Percentiles rank a stretch among this genome's conserved stretches.
phyloP scores from a whole-genome alignment of 92 coral and sea anemone species.

The Porites rus region DNA sequence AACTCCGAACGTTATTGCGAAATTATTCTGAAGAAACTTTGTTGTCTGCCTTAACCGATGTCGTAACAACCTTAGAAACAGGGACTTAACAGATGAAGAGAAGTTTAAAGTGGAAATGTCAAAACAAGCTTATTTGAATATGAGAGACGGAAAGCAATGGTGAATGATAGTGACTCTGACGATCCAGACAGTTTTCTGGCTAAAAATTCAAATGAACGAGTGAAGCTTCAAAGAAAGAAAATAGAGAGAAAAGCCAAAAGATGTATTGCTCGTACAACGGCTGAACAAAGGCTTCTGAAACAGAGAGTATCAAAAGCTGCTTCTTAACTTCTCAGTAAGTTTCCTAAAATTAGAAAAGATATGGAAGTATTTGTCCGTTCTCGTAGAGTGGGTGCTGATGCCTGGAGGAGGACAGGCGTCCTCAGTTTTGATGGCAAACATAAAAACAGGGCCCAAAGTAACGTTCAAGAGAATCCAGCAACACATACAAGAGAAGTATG shows the following conservation, averaged over 20 bases:
- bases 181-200: constrained; percentile 5
- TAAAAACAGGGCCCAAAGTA: constrained; percentile 33
- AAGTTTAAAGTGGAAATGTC: background rate
- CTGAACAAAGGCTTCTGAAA: constrained; percentile 43
- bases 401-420: constrained; percentile 38
- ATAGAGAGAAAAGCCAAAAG: constrained; percentile 15
- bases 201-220: constrained; percentile 15
- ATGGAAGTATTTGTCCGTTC: background rate
- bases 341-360: constrained; percentile 9
- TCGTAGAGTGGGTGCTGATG: constrained; percentile 26
- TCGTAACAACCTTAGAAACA: background rate
- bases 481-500: constrained; percentile 39
- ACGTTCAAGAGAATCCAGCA: constrained; percentile 38
- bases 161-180: constrained; percentile 17
- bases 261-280: background rate
- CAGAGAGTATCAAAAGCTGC: constrained; percentile 39
- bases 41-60: background rate
- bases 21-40: constrained; percentile 10
- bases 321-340: constrained; percentile 32
- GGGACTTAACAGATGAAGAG: background rate
- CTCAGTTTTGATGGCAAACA: constrained; percentile 51
- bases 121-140: constrained; percentile 19
- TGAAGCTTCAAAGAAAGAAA: background rate
- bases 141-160: constrained; percentile 25
- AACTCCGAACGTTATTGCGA: background rate